phyloP scores from a whole-genome alignment of 1,140 invertebrate species.

The Calephelis virginiensis region DNA sequence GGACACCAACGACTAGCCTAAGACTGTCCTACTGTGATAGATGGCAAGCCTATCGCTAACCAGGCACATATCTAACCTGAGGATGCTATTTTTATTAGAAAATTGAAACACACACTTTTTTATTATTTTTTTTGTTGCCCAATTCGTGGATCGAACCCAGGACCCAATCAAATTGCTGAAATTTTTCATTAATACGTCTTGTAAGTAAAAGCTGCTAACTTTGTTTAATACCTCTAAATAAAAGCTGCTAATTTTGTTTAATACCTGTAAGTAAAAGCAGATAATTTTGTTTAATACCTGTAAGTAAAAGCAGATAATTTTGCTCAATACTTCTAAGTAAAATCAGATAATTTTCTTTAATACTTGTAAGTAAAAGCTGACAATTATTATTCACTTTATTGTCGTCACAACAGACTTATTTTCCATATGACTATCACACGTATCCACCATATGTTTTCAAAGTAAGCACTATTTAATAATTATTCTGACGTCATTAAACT shows the following conservation, averaged over 20 bases:
- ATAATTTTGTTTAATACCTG: neutral
- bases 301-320: neutral
- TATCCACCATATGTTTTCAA: constrained; percentile 10
- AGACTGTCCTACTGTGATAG: too few species aligned
- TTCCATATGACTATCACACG: neutral
- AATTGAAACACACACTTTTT: too few species aligned
- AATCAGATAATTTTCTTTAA: neutral
- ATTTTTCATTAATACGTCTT: too few species aligned
- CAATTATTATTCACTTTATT: neutral
- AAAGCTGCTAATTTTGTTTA: neutral
- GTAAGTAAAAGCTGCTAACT: too few species aligned
- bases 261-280: neutral
- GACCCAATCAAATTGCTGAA: too few species aligned
- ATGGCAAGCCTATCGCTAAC: too few species aligned
- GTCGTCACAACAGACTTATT: neutral
- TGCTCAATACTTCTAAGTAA: neutral
- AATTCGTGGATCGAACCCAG: too few species aligned
- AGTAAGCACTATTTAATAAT: neutral
- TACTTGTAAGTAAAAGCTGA: neutral
- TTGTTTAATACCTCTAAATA: neutral
- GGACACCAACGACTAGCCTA: too few species aligned
- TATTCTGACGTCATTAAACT: constrained; percentile 5
- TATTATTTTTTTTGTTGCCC: too few species aligned
- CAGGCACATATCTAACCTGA: too few species aligned
- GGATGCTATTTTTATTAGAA: too few species aligned